phyloP scores from a whole-genome alignment of 2,888 invertebrate genomes.

The Melangyna quadrimaculata region DNA sequence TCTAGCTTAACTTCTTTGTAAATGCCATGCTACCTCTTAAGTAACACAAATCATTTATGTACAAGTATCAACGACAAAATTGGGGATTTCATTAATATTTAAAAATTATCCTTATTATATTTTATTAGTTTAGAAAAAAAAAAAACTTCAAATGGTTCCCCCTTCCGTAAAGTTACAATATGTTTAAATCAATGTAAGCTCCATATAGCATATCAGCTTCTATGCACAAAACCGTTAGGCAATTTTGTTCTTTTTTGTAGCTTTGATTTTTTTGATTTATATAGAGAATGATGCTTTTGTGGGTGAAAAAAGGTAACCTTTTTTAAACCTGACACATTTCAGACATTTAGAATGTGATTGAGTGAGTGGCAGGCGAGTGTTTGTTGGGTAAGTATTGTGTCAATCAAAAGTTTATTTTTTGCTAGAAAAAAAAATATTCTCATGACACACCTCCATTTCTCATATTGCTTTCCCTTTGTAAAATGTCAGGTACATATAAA shows the following conservation, averaged over 20 bases:
- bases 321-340: not conserved
- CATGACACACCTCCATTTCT: not conserved
- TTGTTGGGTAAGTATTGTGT: slow-evolving; percentile 1
- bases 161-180: not conserved
- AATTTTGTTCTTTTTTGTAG: not conserved
- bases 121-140: too few species aligned
- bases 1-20: too few species aligned
- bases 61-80: too few species aligned
- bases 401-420: not conserved
- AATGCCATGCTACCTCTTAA: too few species aligned
- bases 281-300: not conserved
- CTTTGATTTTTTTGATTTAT: not conserved
- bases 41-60: too few species aligned
- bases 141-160: not conserved
- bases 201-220: not conserved
- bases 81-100: too few species aligned
- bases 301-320: not conserved
- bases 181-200: not conserved
- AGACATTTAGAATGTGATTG: slow-evolving; percentile 3
- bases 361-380: not conserved
- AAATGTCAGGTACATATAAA: not conserved
- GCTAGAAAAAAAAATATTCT: not conserved
- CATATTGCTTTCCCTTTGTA: not conserved
- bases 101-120: too few species aligned
- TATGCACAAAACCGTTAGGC: not conserved